phyloP scores from a whole-genome alignment of 2,113 vertebrate species.

The Corydoras maculifer region DNA sequence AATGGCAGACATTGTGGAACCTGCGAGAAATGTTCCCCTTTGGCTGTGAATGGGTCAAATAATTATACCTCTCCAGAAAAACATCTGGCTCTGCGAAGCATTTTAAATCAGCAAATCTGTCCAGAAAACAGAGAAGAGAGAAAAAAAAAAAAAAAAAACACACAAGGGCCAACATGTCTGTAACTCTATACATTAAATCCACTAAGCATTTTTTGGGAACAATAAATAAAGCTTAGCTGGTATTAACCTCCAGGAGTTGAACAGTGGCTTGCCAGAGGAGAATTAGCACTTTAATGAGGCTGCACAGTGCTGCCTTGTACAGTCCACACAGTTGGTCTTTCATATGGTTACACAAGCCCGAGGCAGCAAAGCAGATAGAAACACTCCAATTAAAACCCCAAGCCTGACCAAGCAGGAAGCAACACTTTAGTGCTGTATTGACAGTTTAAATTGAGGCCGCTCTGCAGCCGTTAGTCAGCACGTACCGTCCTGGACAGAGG shows the following conservation, averaged over 20 bases:
- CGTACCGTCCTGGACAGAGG: conserved; percentile 13
- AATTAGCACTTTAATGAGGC: conserved; percentile 70
- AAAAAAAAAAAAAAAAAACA: conserved; percentile 15
- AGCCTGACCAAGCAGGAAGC: conserved; percentile 62
- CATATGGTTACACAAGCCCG: conserved; percentile 64
- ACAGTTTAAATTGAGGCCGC: conserved; percentile 54
- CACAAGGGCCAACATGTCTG: conserved; percentile 56
- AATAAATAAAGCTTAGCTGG: conserved; percentile 73
- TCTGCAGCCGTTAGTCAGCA: conserved; percentile 59
- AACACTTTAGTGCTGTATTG: conserved; percentile 57
- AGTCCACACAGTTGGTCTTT: conserved; percentile 70
- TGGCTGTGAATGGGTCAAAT: conserved; percentile 22
- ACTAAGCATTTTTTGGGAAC: conserved; percentile 65
- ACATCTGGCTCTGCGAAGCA: conserved; percentile 28
- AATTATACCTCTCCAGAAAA: conserved; percentile 29
- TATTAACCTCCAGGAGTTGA: conserved; percentile 64
- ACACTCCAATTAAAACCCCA: conserved; percentile 54
- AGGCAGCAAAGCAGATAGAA: conserved; percentile 54
- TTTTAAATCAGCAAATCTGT: conserved; percentile 49
- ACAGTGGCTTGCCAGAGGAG: conserved; percentile 62
- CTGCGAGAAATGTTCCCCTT: conserved; percentile 24
- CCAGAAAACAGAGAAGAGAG: background rate
- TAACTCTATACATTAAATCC: conserved; percentile 67
- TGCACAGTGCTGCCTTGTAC: conserved; percentile 71
- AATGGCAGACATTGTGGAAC: conserved; percentile 33